Conservation (phyloP, 1,140 invertebrate genomes). For the Sesamia nonagrioides region DNA sequence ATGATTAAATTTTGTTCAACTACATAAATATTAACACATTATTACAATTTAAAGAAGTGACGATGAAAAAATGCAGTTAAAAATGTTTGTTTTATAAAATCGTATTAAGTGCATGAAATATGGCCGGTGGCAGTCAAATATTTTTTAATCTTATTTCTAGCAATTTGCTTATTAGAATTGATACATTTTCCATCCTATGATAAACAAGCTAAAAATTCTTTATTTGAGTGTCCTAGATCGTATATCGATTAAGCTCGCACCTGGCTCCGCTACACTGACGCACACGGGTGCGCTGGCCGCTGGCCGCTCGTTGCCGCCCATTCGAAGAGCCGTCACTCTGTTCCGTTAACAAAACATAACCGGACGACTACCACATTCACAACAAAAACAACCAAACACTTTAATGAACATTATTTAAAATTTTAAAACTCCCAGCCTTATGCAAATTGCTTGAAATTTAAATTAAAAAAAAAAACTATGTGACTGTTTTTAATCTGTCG, state of each 20-base stretch:
- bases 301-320: conserved; percentile 61
- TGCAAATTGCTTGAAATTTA: conserved; percentile 18
- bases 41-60: no score
- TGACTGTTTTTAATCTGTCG: conserved; percentile 17
- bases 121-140: no score
- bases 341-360: conserved; percentile 83
- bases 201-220: not conserved
- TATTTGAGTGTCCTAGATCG: conserved; percentile 32
- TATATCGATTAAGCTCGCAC: conserved; percentile 25
- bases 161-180: not conserved
- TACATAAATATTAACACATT: no score
- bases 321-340: conserved; percentile 77
- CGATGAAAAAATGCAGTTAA: no score
- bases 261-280: conserved; percentile 49
- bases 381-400: conserved; percentile 57
- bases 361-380: conserved; percentile 76
- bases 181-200: not conserved
- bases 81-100: no score
- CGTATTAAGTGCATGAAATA: no score
- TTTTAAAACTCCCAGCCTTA: conserved; percentile 14
- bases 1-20: no score
- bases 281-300: conserved; percentile 75
- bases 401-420: conserved; percentile 32
- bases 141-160: no score
- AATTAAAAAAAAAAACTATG: not conserved